These are phyloP conservation scores for Sciurus niger DNA, from an alignment of 2,113 vertebrate species.

Conservation along the genomic window DNA sequence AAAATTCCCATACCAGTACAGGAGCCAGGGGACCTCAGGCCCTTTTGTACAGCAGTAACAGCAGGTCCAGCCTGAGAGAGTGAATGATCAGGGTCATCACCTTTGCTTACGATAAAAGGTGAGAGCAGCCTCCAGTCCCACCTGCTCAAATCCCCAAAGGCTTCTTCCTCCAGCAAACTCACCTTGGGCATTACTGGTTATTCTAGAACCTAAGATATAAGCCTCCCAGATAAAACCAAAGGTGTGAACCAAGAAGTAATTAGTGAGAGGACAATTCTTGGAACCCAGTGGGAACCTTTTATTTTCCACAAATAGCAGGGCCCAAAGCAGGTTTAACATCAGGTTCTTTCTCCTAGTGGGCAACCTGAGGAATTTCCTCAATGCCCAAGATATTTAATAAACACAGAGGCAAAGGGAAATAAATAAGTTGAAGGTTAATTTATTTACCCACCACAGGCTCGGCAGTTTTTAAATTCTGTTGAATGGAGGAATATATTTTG, in stretches of 20 bases:
- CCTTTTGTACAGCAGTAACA: background rate
- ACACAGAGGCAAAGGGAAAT: background rate
- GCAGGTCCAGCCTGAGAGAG: background rate
- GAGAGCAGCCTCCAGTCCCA: background rate
- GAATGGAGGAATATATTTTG: background rate
- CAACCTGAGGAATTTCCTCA: background rate
- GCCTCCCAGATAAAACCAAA: background rate
- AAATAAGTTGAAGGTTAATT: background rate
- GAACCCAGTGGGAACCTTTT: background rate
- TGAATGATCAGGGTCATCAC: background rate
- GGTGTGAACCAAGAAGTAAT: background rate
- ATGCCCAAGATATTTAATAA: background rate
- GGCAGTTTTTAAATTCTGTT: background rate
- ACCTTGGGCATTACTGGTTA: background rate
- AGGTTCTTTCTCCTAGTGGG: background rate
- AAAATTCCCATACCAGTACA: background rate
- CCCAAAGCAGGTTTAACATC: background rate
- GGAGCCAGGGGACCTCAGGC: background rate
- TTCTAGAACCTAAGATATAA: background rate
- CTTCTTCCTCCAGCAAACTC: background rate
- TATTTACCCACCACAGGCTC: background rate
- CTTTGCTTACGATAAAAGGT: background rate
- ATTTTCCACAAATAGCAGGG: background rate
- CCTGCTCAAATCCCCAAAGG: background rate
- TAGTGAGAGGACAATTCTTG: background rate